Conservation (phyloP, 2,797 vertebrate genomes). For the Dryobates pubescens region DNA sequence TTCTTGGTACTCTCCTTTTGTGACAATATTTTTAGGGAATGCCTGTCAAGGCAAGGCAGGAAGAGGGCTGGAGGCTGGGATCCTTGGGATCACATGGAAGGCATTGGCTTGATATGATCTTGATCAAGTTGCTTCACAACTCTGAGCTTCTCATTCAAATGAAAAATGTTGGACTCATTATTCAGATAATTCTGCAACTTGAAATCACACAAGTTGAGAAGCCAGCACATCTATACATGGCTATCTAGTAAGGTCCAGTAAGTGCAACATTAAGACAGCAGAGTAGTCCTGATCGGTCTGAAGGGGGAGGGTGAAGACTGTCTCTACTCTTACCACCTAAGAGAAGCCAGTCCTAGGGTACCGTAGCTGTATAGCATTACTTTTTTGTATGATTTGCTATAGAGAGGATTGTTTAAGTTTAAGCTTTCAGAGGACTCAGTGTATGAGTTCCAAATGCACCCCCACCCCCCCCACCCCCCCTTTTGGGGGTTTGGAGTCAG, state of each 20-base stretch:
- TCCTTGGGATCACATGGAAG: no score
- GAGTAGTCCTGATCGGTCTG: background rate
- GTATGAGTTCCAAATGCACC: background rate
- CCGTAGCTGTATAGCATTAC: background rate
- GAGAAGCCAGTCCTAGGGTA: background rate
- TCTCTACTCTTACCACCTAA: no score
- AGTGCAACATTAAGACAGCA: background rate
- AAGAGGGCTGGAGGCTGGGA: background rate
- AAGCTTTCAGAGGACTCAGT: background rate
- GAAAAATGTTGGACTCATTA: background rate
- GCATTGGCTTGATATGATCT: background rate
- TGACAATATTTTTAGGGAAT: background rate
- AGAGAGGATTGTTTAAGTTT: background rate
- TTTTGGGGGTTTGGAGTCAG: background rate
- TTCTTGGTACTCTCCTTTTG: background rate
- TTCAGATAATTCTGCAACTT: background rate
- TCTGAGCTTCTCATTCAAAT: background rate
- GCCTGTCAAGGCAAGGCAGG: background rate
- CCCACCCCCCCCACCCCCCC: no score
- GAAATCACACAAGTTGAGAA: background rate
- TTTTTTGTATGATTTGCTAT: background rate
- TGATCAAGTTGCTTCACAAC: background rate
- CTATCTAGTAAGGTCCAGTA: background rate
- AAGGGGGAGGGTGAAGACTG: background rate
- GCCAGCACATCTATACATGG: background rate